phyloP scores from a whole-genome alignment of 2,888 invertebrate genomes.

The Drosophila flavopinicola region DNA sequence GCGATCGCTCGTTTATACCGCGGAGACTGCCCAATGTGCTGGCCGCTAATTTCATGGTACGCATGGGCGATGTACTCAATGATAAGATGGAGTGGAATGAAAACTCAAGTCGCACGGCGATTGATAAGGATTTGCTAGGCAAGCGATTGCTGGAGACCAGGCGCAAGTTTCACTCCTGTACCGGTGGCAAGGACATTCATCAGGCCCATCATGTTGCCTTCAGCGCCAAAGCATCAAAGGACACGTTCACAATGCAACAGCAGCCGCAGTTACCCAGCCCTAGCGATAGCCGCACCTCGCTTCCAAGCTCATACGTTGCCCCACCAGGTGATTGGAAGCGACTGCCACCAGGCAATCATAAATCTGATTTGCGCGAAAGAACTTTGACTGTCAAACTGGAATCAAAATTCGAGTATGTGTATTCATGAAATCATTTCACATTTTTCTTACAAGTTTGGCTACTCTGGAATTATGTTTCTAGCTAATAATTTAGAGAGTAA shows the following conservation, averaged over 20 bases:
- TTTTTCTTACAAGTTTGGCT: neutral
- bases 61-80: conserved; percentile 43
- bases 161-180: neutral
- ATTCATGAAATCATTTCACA: too few relatives aligned
- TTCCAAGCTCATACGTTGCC: neutral
- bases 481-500: too few relatives aligned
- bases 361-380: conserved; percentile 5
- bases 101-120: neutral
- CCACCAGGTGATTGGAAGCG: conserved; percentile 6
- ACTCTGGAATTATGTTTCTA: too few relatives aligned
- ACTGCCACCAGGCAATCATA: neutral
- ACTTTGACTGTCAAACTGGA: neutral
- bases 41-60: conserved; percentile 46
- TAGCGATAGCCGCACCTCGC: neutral
- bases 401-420: conserved; percentile 32
- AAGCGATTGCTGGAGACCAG: neutral
- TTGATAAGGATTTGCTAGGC: neutral
- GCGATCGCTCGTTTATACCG: conserved; percentile 33
- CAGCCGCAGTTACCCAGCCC: neutral
- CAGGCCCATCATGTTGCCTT: neutral
- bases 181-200: conserved; percentile 1
- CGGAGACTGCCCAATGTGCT: conserved; percentile 41
- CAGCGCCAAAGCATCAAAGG: neutral
- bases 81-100: conserved; percentile 36
- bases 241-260: neutral